These are phyloP conservation scores for Caerostris extrusa DNA, from an alignment of 1,140 invertebrate genomes.

Conservation along the genomic window DNA sequence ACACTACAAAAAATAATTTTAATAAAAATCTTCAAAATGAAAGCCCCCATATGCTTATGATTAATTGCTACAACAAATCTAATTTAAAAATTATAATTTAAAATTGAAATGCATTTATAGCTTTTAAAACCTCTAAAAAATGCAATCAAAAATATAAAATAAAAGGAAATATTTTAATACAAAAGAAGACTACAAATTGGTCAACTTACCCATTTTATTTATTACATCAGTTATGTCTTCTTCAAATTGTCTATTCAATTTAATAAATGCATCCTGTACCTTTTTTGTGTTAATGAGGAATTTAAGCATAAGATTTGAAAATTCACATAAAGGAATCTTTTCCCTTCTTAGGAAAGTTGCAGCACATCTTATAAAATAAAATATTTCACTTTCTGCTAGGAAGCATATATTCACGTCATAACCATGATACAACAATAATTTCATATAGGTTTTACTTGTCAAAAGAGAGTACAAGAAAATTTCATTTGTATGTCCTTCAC, in stretches of 20 bases:
- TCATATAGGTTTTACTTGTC: neutral
- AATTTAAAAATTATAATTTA: too few species aligned
- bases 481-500: slow-evolving; percentile 39
- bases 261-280: slow-evolving; percentile 3
- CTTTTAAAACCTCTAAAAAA: too few species aligned
- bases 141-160: too few species aligned
- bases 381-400: neutral
- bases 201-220: slow-evolving; percentile 53
- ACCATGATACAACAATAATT: slow-evolving; percentile 42
- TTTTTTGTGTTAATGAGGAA: slow-evolving; percentile 8
- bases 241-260: neutral
- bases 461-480: slow-evolving; percentile 48
- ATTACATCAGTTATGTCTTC: slow-evolving; percentile 39
- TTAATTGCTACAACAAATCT: too few species aligned
- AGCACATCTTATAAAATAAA: slow-evolving; percentile 40
- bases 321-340: neutral
- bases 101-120: too few species aligned
- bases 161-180: too few species aligned
- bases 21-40: too few species aligned
- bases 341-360: neutral
- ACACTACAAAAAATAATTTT: too few species aligned
- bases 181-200: neutral
- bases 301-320: slow-evolving; percentile 11
- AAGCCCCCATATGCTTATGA: too few species aligned
- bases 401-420: slow-evolving; percentile 59